phyloP scores from a whole-genome alignment of 1,140 invertebrate species.

The Temnothorax nylanderi region DNA sequence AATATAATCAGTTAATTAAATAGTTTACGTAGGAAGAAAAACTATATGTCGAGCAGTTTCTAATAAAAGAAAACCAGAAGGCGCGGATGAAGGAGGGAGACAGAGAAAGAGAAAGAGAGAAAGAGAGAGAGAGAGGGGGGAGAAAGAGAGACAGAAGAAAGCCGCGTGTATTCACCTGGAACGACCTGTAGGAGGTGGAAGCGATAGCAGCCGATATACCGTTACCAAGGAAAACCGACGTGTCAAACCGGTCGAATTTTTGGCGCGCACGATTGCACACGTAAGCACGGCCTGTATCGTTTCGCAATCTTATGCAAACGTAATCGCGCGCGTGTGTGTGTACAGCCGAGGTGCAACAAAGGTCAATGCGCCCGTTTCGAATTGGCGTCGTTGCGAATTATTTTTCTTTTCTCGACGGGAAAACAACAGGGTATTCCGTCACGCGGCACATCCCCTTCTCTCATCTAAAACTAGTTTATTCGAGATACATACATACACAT shows the following conservation, averaged over 20 bases:
- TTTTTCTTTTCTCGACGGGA: not conserved
- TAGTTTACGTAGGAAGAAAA: not conserved
- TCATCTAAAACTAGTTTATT: not conserved
- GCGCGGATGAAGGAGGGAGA: not conserved
- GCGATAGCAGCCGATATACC: slow-evolving; percentile 64
- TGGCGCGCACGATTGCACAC: slow-evolving; percentile 44
- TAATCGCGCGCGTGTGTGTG: not conserved
- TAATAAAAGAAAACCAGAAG: not conserved
- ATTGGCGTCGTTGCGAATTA: not conserved
- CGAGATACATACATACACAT: not conserved
- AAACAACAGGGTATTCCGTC: not conserved
- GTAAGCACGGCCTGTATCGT: slow-evolving; percentile 28
- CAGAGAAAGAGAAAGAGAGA: slow-evolving; percentile 21
- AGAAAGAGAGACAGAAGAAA: not conserved
- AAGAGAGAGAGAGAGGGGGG: slow-evolving; percentile 46
- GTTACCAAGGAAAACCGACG: slow-evolving; percentile 60
- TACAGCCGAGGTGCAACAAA: slow-evolving; percentile 10
- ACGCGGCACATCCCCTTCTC: not conserved
- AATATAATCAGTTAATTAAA: not conserved
- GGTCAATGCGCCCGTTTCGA: slow-evolving; percentile 46
- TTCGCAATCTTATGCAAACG: slow-evolving; percentile 61
- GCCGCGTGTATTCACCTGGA: slow-evolving; percentile 62
- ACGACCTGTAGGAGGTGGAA: slow-evolving; percentile 50
- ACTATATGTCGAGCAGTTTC: not conserved
- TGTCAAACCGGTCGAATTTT: slow-evolving; percentile 74